phyloP scores from a whole-genome alignment of 53 echinoderm and acorn worm species.

The Hippasteria phrygiana region DNA sequence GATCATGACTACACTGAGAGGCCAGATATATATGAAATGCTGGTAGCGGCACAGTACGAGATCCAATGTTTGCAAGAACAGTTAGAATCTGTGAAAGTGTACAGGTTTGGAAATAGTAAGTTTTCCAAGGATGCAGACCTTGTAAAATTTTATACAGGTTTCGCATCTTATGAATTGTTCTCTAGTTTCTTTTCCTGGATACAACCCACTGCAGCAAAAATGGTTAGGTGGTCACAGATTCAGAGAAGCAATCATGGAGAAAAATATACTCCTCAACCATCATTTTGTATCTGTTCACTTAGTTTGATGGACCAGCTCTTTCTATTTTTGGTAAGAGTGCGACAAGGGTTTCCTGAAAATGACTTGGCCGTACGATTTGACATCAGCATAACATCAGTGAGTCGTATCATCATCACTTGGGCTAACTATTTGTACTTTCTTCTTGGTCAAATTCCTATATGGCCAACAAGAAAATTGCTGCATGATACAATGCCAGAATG shows the following conservation, averaged over 20 bases:
- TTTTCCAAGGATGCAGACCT: no score
- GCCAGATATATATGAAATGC: no score
- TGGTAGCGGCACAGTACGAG: no score
- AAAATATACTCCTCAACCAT: background rate
- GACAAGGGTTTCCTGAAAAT: background rate
- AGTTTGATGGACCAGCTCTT: conserved; percentile 3
- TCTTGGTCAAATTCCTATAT: background rate
- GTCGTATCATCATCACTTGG: background rate
- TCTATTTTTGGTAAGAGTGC: background rate
- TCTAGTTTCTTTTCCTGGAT: background rate
- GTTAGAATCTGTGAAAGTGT: no score
- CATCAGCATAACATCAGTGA: background rate
- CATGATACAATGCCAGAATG: background rate
- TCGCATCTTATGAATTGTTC: background rate
- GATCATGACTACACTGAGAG: no score
- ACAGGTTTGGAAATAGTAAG: no score
- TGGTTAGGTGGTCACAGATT: background rate
- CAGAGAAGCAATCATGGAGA: background rate
- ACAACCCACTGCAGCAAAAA: background rate
- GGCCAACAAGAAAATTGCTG: background rate
- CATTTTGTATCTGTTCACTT: background rate
- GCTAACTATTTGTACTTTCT: background rate
- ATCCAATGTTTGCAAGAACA: no score
- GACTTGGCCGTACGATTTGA: background rate
- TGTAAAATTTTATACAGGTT: background rate